These are phyloP conservation scores for Ashinkailepas kermadecensis DNA, from an alignment of 2,888 invertebrate genomes.

Conservation along the genomic window DNA sequence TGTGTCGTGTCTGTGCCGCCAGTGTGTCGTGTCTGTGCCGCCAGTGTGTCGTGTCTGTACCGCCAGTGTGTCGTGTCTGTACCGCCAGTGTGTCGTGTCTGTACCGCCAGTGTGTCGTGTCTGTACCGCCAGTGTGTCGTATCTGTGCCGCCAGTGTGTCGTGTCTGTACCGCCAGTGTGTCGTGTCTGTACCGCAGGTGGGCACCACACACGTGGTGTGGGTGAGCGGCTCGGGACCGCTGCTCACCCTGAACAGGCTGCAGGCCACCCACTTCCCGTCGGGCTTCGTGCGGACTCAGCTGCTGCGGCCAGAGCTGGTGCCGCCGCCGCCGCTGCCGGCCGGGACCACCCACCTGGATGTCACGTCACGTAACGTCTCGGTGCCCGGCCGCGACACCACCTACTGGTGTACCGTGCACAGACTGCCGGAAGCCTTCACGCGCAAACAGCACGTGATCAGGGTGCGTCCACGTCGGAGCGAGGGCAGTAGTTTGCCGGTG, in stretches of 20 bases:
- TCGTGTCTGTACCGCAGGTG: conserved; percentile 51
- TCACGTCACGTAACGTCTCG: conserved; percentile 56
- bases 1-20: too few relatives aligned
- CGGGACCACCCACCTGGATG: conserved; percentile 39
- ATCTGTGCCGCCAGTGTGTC: background rate
- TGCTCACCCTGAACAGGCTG: conserved; percentile 59
- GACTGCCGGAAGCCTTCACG: conserved; percentile 60
- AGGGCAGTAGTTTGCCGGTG: too few relatives aligned
- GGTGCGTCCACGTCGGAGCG: conserved; percentile 40
- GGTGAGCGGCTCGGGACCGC: conserved; percentile 67
- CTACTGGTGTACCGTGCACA: conserved; percentile 89
- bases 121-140: too few relatives aligned
- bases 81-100: conserved; percentile 50
- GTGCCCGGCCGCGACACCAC: conserved; percentile 85
- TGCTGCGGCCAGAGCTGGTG: conserved; percentile 50
- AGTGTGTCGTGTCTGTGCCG: too few relatives aligned
- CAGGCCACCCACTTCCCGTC: conserved; percentile 27
- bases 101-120: too few relatives aligned
- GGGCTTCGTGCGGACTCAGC: conserved; percentile 70
- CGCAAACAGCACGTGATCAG: conserved; percentile 67
- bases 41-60: background rate
- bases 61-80: background rate
- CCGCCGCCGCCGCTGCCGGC: conserved; percentile 37
- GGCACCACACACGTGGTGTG: conserved; percentile 83
- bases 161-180: background rate